These are phyloP conservation scores for Mirza zaza DNA, from an alignment of 2,113 vertebrate genomes.

Conservation along the genomic window DNA sequence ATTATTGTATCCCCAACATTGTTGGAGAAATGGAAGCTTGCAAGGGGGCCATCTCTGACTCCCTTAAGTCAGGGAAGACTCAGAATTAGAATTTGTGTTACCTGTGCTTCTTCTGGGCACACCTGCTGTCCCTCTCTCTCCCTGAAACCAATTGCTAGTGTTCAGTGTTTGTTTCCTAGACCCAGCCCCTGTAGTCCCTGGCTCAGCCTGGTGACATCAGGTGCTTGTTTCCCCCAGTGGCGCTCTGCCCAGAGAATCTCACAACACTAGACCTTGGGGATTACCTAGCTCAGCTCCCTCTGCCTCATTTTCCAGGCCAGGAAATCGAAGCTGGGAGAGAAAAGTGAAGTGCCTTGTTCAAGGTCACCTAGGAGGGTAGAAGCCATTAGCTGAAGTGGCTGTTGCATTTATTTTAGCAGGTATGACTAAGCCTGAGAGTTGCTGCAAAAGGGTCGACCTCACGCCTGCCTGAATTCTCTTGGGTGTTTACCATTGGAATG, in stretches of 20 bases:
- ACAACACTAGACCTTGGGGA: conserved; percentile 52
- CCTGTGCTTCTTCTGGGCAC: background rate
- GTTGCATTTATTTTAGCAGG: conserved; percentile 40
- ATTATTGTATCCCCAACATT: background rate
- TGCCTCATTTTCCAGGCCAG: conserved; percentile 51
- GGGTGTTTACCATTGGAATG: background rate
- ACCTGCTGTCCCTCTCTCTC: background rate
- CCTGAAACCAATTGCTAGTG: background rate
- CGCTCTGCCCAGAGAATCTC: background rate
- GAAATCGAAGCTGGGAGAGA: conserved; percentile 14
- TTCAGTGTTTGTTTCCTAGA: background rate
- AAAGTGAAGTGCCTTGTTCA: conserved; percentile 36
- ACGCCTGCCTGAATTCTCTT: background rate
- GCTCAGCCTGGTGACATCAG: conserved; percentile 5
- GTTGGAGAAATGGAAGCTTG: conserved; percentile 13
- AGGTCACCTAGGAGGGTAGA: conserved; percentile 54
- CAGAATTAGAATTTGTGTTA: background rate
- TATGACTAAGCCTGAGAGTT: background rate
- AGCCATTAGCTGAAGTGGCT: background rate
- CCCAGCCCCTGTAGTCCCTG: background rate
- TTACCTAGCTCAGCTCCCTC: background rate
- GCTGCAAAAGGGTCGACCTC: background rate
- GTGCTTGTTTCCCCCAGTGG: background rate
- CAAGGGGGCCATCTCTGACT: background rate
- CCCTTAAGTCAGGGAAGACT: conserved; percentile 22